phyloP scores from a whole-genome alignment of 2,888 invertebrate species.

The Leptinotarsa tumamoca region DNA sequence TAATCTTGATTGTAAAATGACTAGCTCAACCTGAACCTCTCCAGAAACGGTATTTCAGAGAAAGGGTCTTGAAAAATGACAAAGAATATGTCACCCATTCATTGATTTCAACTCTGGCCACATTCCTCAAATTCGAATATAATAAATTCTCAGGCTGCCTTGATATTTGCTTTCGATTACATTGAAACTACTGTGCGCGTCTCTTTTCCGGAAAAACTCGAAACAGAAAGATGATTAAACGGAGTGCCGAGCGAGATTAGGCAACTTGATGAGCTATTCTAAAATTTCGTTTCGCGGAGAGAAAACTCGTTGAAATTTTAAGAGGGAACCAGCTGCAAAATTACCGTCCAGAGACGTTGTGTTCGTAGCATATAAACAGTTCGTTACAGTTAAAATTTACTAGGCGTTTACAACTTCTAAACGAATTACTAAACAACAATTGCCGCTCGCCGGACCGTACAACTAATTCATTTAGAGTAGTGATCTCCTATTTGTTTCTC shows the following conservation, averaged over 20 bases:
- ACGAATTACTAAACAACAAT: constrained; percentile 7
- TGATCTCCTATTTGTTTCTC: neutral
- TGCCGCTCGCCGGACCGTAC: neutral
- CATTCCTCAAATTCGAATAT: too few relatives aligned
- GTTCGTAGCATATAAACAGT: neutral
- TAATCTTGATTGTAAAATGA: too few relatives aligned
- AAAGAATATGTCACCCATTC: too few relatives aligned
- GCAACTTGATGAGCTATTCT: neutral
- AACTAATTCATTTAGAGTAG: neutral
- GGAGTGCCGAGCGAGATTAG: neutral
- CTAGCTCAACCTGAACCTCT: too few relatives aligned
- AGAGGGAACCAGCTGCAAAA: neutral
- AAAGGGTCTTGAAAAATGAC: too few relatives aligned
- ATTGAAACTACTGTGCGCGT: neutral
- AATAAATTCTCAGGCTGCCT: neutral
- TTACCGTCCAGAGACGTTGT: neutral
- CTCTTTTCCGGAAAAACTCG: neutral
- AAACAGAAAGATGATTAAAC: neutral
- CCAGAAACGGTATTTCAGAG: too few relatives aligned
- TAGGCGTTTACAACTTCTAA: constrained; percentile 8
- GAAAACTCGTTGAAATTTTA: neutral
- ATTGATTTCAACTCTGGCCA: too few relatives aligned
- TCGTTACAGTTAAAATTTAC: constrained; percentile 10
- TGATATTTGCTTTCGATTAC: neutral
- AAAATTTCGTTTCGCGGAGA: neutral